These are phyloP conservation scores for Nebria salina DNA, from an alignment of 2,888 invertebrate genomes.

Conservation along the genomic window DNA sequence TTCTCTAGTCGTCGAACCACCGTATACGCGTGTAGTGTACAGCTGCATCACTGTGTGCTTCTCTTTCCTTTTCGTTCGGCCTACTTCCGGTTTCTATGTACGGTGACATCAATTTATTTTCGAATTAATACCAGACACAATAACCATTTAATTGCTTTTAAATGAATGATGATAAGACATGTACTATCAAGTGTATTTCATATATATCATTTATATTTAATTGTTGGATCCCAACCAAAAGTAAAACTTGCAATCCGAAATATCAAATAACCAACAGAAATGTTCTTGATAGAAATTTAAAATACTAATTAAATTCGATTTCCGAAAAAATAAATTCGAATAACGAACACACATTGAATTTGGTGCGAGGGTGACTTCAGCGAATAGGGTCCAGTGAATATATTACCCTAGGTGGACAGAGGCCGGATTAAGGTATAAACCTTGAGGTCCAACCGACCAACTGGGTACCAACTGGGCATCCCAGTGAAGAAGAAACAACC, in stretches of 20 bases:
- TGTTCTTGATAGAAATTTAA: no score
- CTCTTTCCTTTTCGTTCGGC: conserved; percentile 41
- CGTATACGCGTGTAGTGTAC: neutral
- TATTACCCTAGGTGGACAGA: conserved; percentile 36
- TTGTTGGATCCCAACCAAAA: no score
- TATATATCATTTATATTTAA: no score
- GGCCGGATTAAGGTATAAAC: conserved; percentile 46
- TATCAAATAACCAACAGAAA: no score
- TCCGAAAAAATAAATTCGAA: no score
- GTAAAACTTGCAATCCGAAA: no score
- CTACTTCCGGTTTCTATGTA: conserved; percentile 31
- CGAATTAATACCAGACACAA: neutral
- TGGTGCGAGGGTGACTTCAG: neutral
- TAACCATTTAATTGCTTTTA: neutral
- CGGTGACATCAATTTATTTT: neutral
- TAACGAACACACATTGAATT: neutral
- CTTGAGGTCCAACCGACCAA: conserved; percentile 20
- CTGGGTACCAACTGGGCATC: conserved; percentile 20
- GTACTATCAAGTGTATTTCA: no score
- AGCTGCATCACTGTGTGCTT: conserved; percentile 24
- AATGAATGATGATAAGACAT: neutral
- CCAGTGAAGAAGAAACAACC: conserved; percentile 25
- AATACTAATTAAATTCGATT: no score
- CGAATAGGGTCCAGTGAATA: conserved; percentile 28
- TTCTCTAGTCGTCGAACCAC: conserved; percentile 10